phyloP scores from a whole-genome alignment of 2,888 invertebrate genomes.

The Aphrophora alni region DNA sequence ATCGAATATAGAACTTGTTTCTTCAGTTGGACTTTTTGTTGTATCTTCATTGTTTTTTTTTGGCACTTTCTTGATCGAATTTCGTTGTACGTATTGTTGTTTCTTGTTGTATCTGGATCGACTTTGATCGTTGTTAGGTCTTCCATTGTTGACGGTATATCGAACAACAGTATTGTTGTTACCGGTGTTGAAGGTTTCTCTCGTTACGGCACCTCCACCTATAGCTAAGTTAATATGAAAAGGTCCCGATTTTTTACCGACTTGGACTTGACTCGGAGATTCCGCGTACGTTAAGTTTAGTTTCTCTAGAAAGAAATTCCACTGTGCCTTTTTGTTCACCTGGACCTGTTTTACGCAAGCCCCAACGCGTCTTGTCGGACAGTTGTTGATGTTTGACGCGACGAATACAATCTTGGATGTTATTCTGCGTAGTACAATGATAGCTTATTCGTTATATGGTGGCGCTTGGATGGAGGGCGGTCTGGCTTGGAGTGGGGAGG shows the following conservation, averaged over 20 bases:
- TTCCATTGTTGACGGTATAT: neutral
- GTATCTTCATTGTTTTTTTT: no score
- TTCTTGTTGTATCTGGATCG: neutral
- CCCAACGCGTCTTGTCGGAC: slow-evolving; percentile 54
- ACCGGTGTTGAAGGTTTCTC: neutral
- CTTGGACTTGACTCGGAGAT: slow-evolving; percentile 41
- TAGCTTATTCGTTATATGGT: no score
- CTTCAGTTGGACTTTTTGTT: no score
- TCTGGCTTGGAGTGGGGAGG: no score
- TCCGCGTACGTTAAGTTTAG: slow-evolving; percentile 51
- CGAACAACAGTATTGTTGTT: neutral
- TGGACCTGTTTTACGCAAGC: slow-evolving; percentile 50
- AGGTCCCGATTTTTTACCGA: slow-evolving; percentile 46
- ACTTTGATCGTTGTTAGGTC: slow-evolving; percentile 7
- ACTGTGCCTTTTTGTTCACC: slow-evolving; percentile 50
- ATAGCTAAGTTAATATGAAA: slow-evolving; percentile 51
- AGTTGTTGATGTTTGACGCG: slow-evolving; percentile 63
- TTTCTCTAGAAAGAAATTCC: slow-evolving; percentile 50
- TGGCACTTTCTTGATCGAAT: neutral
- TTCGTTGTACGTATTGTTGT: neutral
- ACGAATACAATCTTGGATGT: slow-evolving; percentile 78
- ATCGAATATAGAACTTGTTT: neutral
- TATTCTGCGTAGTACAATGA: slow-evolving; percentile 67
- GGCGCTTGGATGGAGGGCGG: no score
- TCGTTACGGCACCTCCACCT: slow-evolving; percentile 35